These are phyloP conservation scores for Noturus placidus DNA, from an alignment of 2,113 vertebrate species.

Conservation along the genomic window DNA sequence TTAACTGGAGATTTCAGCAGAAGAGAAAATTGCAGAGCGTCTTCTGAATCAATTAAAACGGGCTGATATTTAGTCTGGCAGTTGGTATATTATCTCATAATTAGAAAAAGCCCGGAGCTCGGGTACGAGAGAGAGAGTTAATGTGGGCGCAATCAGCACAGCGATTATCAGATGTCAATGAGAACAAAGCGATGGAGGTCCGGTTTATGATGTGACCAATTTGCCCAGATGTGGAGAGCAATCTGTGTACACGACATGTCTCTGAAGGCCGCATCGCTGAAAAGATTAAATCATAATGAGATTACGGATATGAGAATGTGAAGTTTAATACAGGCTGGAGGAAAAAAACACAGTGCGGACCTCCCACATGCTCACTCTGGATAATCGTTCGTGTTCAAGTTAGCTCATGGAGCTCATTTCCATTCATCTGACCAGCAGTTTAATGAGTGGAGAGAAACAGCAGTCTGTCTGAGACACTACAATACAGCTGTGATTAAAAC, in stretches of 20 bases:
- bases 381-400: background rate
- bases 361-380: background rate
- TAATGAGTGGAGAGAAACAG: background rate
- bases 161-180: constrained; percentile 48
- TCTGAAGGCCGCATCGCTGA: background rate
- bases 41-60: constrained; percentile 66
- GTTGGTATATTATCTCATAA: constrained; percentile 61
- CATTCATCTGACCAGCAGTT: background rate
- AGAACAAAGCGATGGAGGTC: constrained; percentile 47
- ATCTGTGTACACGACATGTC: constrained; percentile 11
- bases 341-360: background rate
- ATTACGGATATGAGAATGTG: constrained; percentile 11
- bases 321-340: background rate
- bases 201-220: constrained; percentile 30
- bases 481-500: background rate
- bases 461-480: too few relatives aligned
- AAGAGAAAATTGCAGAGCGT: constrained; percentile 48
- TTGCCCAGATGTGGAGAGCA: constrained; percentile 26
- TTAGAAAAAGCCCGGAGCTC: constrained; percentile 54
- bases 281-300: constrained; percentile 14
- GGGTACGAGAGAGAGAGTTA: constrained; percentile 52
- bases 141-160: constrained; percentile 46
- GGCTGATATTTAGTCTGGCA: constrained; percentile 51
- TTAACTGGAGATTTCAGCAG: constrained; percentile 64
- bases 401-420: background rate